These are phyloP conservation scores for Tupiocoris notatus DNA, from an alignment of 2,888 invertebrate species.

Conservation along the genomic window DNA sequence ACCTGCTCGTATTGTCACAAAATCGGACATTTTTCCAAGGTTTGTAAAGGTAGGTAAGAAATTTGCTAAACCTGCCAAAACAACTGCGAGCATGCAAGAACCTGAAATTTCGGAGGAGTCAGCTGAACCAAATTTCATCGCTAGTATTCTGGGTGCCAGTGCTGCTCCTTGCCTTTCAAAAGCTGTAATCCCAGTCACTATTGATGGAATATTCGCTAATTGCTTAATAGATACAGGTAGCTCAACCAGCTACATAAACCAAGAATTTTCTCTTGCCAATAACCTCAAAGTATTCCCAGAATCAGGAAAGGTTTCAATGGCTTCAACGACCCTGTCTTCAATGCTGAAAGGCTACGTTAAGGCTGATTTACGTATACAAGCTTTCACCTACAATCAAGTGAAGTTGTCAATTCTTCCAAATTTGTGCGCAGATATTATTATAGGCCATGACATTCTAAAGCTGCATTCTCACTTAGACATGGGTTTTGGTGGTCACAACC, in stretches of 20 bases:
- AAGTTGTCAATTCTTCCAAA: not conserved
- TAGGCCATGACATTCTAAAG: not conserved
- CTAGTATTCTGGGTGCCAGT: not conserved
- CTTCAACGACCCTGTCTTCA: not conserved
- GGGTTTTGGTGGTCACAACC: not conserved
- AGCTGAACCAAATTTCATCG: too few relatives aligned
- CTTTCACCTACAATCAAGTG: not conserved
- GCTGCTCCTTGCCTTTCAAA: too few relatives aligned
- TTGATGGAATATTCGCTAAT: not conserved
- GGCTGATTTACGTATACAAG: not conserved
- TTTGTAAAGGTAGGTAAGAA: not conserved
- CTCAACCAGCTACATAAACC: not conserved
- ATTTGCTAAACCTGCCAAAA: too few relatives aligned
- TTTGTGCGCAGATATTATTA: not conserved
- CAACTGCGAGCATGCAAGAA: too few relatives aligned
- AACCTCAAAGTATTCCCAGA: not conserved
- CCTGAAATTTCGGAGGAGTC: too few relatives aligned
- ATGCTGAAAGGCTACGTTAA: not conserved
- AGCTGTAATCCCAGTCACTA: not conserved
- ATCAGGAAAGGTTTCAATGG: not conserved
- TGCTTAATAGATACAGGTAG: not conserved
- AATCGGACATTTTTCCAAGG: not conserved
- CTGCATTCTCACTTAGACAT: not conserved
- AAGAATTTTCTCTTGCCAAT: not conserved
- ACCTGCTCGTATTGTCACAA: not conserved